Conservation (phyloP, 2,888 invertebrate genomes). For the Teleogryllus oceanicus region DNA sequence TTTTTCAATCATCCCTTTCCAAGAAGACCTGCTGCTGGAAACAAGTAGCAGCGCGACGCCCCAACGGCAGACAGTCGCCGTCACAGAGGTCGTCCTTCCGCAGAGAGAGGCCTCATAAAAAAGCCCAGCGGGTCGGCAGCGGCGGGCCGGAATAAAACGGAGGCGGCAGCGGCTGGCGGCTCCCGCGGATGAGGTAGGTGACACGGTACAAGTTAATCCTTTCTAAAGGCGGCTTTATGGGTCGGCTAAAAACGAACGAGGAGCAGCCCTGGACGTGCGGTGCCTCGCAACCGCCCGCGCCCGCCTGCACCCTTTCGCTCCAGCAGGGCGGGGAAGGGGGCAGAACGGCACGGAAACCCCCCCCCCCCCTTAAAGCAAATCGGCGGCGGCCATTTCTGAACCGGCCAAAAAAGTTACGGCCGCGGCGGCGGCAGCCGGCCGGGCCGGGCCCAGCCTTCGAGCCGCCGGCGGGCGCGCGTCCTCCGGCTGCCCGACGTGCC, state of each 20-base stretch:
- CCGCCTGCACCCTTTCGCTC: no score
- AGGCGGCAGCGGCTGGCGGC: not conserved
- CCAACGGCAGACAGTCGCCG: no score
- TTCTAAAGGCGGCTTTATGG: constrained; percentile 10
- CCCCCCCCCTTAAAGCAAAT: not conserved
- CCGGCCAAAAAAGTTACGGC: constrained; percentile 9
- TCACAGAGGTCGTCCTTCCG: no score
- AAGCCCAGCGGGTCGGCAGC: not conserved
- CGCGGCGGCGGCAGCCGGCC: not conserved
- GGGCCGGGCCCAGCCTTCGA: not conserved
- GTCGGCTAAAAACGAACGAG: not conserved
- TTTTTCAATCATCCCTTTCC: no score
- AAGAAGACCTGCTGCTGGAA: no score
- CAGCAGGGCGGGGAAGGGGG: no score
- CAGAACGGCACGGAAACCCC: not conserved
- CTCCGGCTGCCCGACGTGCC: no score
- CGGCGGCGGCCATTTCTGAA: constrained; percentile 1
- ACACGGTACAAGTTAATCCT: constrained; percentile 10
- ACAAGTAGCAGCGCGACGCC: no score
- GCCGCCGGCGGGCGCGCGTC: no score
- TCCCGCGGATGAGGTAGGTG: not conserved
- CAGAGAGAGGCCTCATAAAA: not conserved
- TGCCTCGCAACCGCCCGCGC: not conserved
- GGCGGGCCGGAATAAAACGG: not conserved
- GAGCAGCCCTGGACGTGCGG: not conserved